Evolutionary conservation across 2,797 vertebrate species (phyloP).

Genomic region (Euthynnus affinis): DNA sequence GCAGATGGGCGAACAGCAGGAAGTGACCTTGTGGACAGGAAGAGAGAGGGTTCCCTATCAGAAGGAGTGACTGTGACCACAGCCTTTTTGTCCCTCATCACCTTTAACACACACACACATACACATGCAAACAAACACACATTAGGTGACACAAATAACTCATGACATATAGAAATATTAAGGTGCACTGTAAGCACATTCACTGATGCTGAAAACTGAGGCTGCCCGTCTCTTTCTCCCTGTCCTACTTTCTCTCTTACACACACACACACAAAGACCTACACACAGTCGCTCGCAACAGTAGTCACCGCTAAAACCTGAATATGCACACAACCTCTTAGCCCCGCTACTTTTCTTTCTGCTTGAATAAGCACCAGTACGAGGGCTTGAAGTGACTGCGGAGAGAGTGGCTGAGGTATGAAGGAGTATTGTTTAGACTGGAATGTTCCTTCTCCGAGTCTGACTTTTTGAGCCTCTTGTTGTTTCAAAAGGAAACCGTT

Average conservation of each 20-base stretch:
- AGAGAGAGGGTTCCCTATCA: conserved; percentile 79
- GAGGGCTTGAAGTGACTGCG: conserved; percentile 59
- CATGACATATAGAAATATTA: conserved; percentile 77
- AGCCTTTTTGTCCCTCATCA: conserved; percentile 39
- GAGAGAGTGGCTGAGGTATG: conserved; percentile 55
- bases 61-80: conserved; percentile 43
- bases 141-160: conserved; percentile 80
- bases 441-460: conserved; percentile 61
- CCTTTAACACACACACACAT: conserved; percentile 31
- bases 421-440: conserved; percentile 72
- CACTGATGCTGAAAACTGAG: conserved; percentile 71
- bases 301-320: conserved; percentile 66
- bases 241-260: conserved; percentile 73
- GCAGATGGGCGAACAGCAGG: conserved; percentile 89
- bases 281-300: conserved; percentile 52
- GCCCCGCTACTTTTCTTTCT: conserved; percentile 61
- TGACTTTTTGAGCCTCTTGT: conserved; percentile 50
- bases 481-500: conserved; percentile 64
- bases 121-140: conserved; percentile 49
- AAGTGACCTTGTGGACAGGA: conserved; percentile 88
- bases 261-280: conserved; percentile 26
- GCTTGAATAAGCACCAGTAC: conserved; percentile 71
- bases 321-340: conserved; percentile 73
- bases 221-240: conserved; percentile 54
- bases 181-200: conserved; percentile 80